phyloP scores from a whole-genome alignment of 2,888 invertebrate genomes.

The Mesochorus sp. region DNA sequence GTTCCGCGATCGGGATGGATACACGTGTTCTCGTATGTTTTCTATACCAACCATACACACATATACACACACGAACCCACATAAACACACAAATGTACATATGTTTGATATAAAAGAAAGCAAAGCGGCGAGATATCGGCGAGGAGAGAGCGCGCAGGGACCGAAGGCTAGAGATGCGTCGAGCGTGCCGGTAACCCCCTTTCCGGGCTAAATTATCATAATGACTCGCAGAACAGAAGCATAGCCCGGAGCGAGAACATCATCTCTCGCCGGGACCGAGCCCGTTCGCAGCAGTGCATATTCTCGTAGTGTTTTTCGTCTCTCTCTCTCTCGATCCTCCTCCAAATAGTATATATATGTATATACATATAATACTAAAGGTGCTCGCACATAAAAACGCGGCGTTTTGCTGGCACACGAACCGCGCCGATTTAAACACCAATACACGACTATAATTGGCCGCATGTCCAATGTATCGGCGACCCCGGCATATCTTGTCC shows the following conservation, averaged over 20 bases:
- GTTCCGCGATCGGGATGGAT: constrained; percentile 26
- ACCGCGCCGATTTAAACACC: too few relatives aligned
- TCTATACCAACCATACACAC: not conserved
- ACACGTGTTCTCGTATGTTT: constrained; percentile 14
- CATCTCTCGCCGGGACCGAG: constrained; percentile 49
- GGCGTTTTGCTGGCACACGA: too few relatives aligned
- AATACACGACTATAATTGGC: too few relatives aligned
- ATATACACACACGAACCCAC: constrained; percentile 31
- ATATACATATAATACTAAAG: too few relatives aligned
- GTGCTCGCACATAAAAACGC: too few relatives aligned
- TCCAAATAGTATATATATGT: constrained; percentile 11
- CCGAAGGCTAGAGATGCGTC: constrained; percentile 60
- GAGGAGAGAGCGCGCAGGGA: constrained; percentile 26
- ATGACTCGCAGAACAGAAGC: constrained; percentile 80
- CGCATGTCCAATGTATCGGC: too few relatives aligned
- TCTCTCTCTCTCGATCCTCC: constrained; percentile 29
- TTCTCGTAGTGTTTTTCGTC: constrained; percentile 41
- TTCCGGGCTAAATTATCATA: constrained; percentile 80
- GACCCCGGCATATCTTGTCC: too few relatives aligned
- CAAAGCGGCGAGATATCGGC: constrained; percentile 44
- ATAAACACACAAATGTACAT: constrained; percentile 23
- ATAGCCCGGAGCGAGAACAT: constrained; percentile 74
- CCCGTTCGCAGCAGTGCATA: constrained; percentile 36
- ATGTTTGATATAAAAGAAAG: constrained; percentile 44
- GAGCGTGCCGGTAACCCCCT: constrained; percentile 76